Base-by-base conservation (phyloP, 2,888 invertebrate genomes). In the Standfussiana lucernea region DNA sequence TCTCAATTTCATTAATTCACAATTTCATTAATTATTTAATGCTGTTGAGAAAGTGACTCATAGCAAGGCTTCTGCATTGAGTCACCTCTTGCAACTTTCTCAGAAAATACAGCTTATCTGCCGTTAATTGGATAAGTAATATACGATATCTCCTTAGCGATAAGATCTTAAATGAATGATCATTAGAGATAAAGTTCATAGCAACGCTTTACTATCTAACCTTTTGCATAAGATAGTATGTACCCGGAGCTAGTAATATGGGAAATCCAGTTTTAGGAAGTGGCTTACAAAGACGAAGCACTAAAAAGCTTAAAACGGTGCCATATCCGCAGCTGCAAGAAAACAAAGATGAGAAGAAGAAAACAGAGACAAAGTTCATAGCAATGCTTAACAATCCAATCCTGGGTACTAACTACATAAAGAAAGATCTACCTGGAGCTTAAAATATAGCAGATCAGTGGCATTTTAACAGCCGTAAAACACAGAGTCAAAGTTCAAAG, bases 111-210 rank as follows among this genome's bases (percentile, higher is more conserved):
- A 59, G 32, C 42, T 83, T 78, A 61, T 61, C 65, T 69, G 37
- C 50, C 65, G 35, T 53, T 80, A 80, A 78, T 83, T 80, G 79
- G 65, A 66, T 70, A 78, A 66, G 24, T 70, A 83, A 77, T 83
- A 77, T 53, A 35, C 28, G 32, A 45, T 40, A 56, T 66, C 50
- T 53, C 24, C 7, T 2, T 15, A 37, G 40, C 37, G 59, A 70
- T 70, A 69, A 35, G 45, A 83, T 69, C 28, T 50, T 18, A 66
- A 77, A 28, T 32, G 6, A 81, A 74, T 42, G 35, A 56, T 37
- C 28, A 32, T 56, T 66, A 77, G 10, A 66, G 76, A 18, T 24
- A 40, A 64, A 62, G 67, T 56, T 75, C 32, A 64, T n/a, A 7
- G 40, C 7, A 35, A 50, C 35, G 32, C 37, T 15, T 50, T 15